These are phyloP conservation scores for Agelaius phoeniceus DNA, from an alignment of 2,113 vertebrate species.

Conservation along the genomic window DNA sequence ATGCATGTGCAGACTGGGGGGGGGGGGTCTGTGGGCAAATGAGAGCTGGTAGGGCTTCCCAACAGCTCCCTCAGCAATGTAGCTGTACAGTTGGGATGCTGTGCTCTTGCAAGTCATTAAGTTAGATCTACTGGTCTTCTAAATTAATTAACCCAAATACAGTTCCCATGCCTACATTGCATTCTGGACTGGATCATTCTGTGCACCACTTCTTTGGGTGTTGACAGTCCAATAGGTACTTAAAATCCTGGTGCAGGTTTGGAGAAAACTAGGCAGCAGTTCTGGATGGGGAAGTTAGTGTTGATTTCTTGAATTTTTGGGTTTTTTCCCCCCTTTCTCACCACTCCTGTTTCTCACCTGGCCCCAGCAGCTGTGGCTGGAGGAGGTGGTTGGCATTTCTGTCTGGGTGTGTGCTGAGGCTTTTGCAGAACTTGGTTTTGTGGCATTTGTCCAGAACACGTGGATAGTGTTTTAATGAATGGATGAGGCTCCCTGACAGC, in stretches of 20 bases:
- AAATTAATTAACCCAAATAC: not conserved
- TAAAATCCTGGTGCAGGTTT: not conserved
- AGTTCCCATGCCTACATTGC: fast-evolving
- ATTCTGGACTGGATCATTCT: not conserved
- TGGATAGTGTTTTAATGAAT: not conserved
- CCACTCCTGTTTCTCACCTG: not conserved
- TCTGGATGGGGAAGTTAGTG: not conserved
- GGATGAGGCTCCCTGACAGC: not conserved
- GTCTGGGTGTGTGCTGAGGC: not conserved
- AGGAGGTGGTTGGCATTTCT: not conserved
- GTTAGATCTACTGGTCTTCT: not conserved
- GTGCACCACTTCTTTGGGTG: not conserved
- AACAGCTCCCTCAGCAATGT: not conserved
- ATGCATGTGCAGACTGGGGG: not conserved
- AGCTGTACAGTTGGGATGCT: not conserved
- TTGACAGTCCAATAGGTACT: not conserved
- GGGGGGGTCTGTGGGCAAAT: not conserved
- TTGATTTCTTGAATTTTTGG: not conserved
- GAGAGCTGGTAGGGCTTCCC: not conserved
- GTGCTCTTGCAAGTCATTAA: not conserved
- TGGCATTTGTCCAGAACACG: not conserved
- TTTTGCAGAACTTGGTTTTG: not conserved
- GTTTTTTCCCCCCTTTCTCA: not conserved
- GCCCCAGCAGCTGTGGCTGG: not conserved
- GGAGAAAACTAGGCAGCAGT: not conserved